Evolutionary conservation across 2,797 vertebrate species (phyloP).

Genomic region (Linurgus olivaceus): DNA sequence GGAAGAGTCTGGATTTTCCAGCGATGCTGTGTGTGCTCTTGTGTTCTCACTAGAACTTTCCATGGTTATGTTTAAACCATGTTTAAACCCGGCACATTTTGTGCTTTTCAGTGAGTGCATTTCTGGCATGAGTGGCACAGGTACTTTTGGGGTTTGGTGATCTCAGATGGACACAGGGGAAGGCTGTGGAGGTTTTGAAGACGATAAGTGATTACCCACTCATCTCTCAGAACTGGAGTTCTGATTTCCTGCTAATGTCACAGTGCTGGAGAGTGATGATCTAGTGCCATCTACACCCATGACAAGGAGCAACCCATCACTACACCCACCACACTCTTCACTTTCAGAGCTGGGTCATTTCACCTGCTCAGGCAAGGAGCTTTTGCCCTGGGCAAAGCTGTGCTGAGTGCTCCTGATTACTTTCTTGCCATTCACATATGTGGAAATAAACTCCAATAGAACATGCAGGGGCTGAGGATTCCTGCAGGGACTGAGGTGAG

Average conservation of each 20-base stretch:
- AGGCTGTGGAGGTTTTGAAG: neutral
- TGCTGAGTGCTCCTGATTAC: neutral
- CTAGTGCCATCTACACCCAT: too few species aligned
- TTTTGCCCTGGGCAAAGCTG: neutral
- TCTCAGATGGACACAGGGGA: neutral
- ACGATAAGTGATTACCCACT: neutral
- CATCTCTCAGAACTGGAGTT: neutral
- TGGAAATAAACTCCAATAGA: neutral
- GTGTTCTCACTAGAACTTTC: neutral
- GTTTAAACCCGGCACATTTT: neutral
- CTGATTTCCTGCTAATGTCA: neutral
- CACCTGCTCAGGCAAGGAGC: neutral
- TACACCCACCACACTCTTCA: neutral
- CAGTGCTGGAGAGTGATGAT: neutral
- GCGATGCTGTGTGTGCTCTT: rapidly evolving
- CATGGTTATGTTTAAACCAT: neutral
- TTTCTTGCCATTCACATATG: neutral
- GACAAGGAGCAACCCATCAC: neutral
- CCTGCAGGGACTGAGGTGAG: neutral
- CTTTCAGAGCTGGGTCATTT: neutral
- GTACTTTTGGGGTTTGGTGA: neutral
- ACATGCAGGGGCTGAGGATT: neutral
- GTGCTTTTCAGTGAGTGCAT: neutral
- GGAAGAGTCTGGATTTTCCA: neutral
- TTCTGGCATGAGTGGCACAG: neutral